Evolutionary conservation across 2,113 vertebrate genomes (phyloP).

Genomic region (Brachypteracias leptosomus): DNA sequence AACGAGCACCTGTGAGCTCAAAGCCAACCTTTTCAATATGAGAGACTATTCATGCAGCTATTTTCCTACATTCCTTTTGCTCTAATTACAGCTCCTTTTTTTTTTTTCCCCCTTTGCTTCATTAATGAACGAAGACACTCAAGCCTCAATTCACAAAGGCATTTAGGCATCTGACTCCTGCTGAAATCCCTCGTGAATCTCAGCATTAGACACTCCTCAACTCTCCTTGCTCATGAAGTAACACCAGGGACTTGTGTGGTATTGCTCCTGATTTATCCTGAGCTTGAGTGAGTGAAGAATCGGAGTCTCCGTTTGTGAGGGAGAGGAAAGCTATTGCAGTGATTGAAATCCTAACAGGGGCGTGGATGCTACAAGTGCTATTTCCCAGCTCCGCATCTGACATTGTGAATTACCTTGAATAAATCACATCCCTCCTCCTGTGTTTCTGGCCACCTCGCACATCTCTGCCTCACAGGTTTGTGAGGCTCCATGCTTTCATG

Average conservation of each 20-base stretch:
- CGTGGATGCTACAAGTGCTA: background rate
- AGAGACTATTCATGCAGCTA: slow-evolving; percentile 12
- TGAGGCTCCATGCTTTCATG: background rate
- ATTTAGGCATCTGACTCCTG: background rate
- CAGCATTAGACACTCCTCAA: background rate
- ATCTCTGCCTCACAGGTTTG: background rate
- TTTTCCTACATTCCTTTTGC: slow-evolving; percentile 22
- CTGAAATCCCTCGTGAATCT: background rate
- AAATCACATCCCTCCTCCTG: background rate
- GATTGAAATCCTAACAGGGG: background rate
- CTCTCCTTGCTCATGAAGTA: background rate
- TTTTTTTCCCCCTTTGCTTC: background rate
- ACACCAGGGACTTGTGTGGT: background rate
- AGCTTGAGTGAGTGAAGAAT: background rate
- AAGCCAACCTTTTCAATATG: background rate
- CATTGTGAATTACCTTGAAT: slow-evolving; percentile 13
- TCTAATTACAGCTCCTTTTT: slow-evolving; percentile 41
- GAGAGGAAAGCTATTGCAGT: background rate
- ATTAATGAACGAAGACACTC: background rate
- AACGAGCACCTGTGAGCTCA: background rate
- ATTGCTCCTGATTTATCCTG: background rate
- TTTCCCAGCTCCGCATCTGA: background rate
- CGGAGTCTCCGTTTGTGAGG: background rate
- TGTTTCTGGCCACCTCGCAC: background rate
- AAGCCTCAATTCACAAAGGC: slow-evolving; percentile 39